Evolutionary conservation across 1,140 invertebrate species (phyloP).

Genomic region (Lepidurus apus): DNA sequence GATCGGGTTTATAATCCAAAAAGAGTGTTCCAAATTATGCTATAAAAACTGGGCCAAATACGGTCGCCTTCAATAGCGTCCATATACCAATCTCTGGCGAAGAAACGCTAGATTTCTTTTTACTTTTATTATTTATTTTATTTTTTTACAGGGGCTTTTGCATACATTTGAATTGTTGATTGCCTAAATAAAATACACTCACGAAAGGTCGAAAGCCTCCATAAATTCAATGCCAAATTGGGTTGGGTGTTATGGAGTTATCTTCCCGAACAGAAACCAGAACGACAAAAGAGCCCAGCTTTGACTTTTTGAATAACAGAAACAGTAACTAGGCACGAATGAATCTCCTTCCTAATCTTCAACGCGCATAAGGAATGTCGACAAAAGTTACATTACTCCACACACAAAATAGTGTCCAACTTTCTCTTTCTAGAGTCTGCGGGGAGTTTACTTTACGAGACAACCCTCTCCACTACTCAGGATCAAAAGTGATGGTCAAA

Average conservation of each 20-base stretch:
- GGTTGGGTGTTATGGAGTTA: neutral
- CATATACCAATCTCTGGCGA: neutral
- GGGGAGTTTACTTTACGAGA: neutral
- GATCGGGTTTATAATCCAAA: neutral
- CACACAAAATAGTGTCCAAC: neutral
- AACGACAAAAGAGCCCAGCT: neutral
- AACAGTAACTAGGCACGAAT: slow-evolving; percentile 15
- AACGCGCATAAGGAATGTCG: neutral
- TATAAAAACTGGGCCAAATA: slow-evolving; percentile 16
- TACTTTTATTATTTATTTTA: neutral
- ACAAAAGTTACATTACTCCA: neutral
- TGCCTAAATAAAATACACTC: neutral
- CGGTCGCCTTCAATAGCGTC: neutral
- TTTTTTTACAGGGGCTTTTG: neutral
- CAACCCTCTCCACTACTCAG: neutral
- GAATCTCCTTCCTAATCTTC: neutral
- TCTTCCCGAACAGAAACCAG: neutral
- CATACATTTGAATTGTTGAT: slow-evolving; percentile 4
- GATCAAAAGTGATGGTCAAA: neutral
- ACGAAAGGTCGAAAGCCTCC: slow-evolving; percentile 13
- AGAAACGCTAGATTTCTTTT: neutral
- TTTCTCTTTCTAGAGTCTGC: neutral
- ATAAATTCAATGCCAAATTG: slow-evolving; percentile 14
- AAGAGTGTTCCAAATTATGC: neutral
- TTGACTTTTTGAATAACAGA: neutral